A percentile compares a stretch with the other conserved stretches of the same genome.
phyloP scores from a whole-genome alignment of 2,113 vertebrate species.

The Neomonachus schauinslandi region DNA sequence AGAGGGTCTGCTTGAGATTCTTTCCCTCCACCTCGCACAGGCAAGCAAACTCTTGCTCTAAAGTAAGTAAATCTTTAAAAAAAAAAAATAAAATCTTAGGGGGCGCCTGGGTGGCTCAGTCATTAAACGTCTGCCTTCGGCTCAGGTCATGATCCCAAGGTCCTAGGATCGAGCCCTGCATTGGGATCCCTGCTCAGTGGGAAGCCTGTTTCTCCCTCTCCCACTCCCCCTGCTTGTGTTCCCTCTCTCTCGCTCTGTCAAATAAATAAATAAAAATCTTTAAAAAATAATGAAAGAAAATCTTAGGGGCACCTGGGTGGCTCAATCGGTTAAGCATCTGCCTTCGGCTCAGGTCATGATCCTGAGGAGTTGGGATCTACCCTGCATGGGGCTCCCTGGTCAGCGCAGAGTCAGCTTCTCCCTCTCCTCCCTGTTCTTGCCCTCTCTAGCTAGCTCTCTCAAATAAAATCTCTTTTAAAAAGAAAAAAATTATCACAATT shows the following conservation, averaged over 20 bases:
- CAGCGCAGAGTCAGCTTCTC: neutral
- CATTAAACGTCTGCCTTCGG: too few relatives aligned
- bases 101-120: too few relatives aligned
- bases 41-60: neutral
- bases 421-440: neutral
- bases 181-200: too few relatives aligned
- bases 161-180: too few relatives aligned
- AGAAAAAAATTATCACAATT: neutral
- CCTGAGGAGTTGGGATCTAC: neutral
- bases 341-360: neutral
- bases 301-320: too few relatives aligned
- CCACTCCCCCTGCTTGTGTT: too few relatives aligned
- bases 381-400: neutral
- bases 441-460: neutral
- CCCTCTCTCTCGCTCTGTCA: too few relatives aligned
- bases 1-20: neutral
- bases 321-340: neutral
- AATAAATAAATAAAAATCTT: too few relatives aligned
- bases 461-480: neutral
- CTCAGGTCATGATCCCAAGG: too few relatives aligned
- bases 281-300: too few relatives aligned
- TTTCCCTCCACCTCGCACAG: neutral
- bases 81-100: too few relatives aligned
- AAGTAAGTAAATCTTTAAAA: neutral
- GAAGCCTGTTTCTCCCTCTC: too few relatives aligned